Conservation (phyloP, 2,113 vertebrate species). For the Serilophus lunatus region DNA sequence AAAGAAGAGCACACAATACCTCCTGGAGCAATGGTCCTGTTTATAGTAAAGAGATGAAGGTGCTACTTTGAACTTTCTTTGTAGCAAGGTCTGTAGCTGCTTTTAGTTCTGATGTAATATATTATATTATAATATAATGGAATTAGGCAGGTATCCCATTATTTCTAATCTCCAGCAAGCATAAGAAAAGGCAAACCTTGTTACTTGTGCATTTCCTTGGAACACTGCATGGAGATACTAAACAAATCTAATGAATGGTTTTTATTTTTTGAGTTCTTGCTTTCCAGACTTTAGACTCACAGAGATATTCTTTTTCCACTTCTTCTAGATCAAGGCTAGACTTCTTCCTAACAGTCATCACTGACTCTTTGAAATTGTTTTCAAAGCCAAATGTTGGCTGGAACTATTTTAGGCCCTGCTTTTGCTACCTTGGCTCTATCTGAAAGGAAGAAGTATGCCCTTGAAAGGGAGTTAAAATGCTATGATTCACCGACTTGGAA, state of each 20-base stretch:
- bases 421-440: slow-evolving; percentile 67
- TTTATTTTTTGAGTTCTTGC: background rate
- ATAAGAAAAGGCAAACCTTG: background rate
- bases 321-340: slow-evolving; percentile 30
- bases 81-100: background rate
- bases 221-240: background rate
- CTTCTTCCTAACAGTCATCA: background rate
- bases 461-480: slow-evolving; percentile 73
- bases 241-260: background rate
- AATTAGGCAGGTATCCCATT: background rate
- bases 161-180: background rate
- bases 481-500: slow-evolving; percentile 77
- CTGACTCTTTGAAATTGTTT: slow-evolving; percentile 45
- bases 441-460: slow-evolving; percentile 76
- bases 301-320: background rate
- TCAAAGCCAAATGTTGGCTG: slow-evolving; percentile 45
- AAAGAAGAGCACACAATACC: background rate
- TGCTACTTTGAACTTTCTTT: background rate
- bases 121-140: background rate
- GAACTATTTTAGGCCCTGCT: slow-evolving; percentile 72
- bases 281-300: background rate
- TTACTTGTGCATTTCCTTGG: background rate
- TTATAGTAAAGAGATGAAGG: background rate
- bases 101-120: background rate
- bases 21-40: background rate